phyloP scores from a whole-genome alignment of 2,113 vertebrate genomes.

The Pachycephala philippinensis region DNA sequence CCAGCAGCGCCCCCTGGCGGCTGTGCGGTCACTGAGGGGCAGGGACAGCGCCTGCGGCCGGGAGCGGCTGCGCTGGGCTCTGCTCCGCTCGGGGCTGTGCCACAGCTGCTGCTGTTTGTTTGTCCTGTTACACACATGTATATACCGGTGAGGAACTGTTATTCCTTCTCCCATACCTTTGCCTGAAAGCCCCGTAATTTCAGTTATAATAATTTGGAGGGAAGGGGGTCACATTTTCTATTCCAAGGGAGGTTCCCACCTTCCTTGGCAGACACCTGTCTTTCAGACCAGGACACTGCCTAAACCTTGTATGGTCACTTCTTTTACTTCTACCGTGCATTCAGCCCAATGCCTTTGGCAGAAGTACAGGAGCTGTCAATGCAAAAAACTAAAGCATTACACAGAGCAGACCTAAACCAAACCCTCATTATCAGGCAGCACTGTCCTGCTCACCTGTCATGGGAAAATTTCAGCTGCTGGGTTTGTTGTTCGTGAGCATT shows the following conservation, averaged over 20 bases:
- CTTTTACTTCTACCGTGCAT: neutral
- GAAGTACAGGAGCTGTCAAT: neutral
- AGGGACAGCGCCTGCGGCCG: neutral
- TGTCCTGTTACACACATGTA: neutral
- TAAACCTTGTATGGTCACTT: neutral
- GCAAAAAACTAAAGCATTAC: neutral
- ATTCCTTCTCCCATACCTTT: accelerated
- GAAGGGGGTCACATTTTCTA: neutral
- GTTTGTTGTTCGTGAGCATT: slow-evolving; percentile 91
- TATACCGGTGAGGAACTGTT: neutral
- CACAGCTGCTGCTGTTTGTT: accelerated
- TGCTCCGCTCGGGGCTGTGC: neutral
- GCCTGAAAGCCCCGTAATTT: accelerated
- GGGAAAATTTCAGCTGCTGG: slow-evolving; percentile 89
- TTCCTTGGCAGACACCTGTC: neutral
- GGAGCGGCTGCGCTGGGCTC: neutral
- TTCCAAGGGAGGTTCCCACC: accelerated
- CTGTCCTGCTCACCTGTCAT: slow-evolving; percentile 84
- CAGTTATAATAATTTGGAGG: accelerated
- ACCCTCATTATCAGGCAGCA: neutral
- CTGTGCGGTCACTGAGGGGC: too few relatives aligned
- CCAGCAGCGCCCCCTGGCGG: neutral
- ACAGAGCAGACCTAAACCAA: neutral
- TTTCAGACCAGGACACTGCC: neutral
- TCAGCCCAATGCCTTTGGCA: neutral